Percentiles rank a stretch among this genome's conserved stretches.
Evolutionary conservation across 2,888 invertebrate species (phyloP).

Genomic region (Eupithecia abbreviata): DNA sequence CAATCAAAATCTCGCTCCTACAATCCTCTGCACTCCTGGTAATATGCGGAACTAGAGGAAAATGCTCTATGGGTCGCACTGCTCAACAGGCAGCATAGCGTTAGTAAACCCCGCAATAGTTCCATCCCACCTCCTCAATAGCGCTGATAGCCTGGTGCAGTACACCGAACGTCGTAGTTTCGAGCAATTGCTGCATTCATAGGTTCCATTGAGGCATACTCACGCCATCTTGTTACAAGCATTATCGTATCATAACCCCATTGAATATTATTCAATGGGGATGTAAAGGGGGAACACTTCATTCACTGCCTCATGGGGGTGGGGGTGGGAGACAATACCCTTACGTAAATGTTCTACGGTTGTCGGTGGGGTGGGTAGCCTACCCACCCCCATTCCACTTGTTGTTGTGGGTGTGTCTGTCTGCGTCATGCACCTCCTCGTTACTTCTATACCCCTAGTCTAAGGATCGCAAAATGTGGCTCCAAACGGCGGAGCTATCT

Average conservation of each 20-base stretch:
- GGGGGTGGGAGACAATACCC: not conserved
- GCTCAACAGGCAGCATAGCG: not conserved
- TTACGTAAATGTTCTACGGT: not conserved
- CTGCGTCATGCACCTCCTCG: not conserved
- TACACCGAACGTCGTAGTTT: slow-evolving; percentile 10
- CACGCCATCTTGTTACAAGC: slow-evolving; percentile 9
- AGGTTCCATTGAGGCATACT: slow-evolving; percentile 1
- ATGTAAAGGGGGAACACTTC: not conserved
- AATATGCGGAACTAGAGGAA: slow-evolving; percentile 6
- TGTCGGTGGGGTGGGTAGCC: not conserved
- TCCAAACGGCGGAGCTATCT: not conserved
- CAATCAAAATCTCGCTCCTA: not conserved
- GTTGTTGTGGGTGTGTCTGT: not conserved
- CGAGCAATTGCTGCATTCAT: slow-evolving; percentile 8
- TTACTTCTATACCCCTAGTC: not conserved
- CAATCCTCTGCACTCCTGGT: slow-evolving; percentile 12
- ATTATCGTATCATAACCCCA: not conserved
- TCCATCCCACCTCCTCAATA: not conserved
- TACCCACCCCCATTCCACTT: not conserved
- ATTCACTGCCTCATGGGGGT: not conserved
- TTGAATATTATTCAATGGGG: not conserved
- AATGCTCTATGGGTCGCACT: not conserved
- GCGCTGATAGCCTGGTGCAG: slow-evolving; percentile 4
- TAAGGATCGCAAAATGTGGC: too few species aligned
- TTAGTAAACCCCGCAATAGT: too few species aligned